These are phyloP conservation scores for Tigriopus japonicus DNA, from an alignment of 1,140 invertebrate species.

Conservation along the genomic window DNA sequence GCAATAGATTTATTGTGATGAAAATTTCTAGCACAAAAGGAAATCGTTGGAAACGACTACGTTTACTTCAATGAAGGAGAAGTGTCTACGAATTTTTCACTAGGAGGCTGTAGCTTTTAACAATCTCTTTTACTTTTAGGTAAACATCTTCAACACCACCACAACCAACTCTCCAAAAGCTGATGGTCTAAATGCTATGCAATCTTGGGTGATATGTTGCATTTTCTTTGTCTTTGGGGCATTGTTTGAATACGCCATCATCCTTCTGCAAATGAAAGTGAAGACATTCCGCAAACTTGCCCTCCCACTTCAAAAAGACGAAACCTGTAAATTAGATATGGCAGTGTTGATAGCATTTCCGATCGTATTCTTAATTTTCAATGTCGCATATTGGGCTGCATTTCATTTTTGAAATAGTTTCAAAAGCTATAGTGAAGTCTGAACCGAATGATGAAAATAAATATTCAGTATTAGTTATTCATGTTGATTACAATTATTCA, in stretches of 20 bases:
- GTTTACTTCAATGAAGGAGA: too few relatives aligned
- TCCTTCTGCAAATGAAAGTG: slow-evolving; percentile 11
- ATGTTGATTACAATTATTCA: too few relatives aligned
- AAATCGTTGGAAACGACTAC: too few relatives aligned
- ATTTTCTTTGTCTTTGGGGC: slow-evolving; percentile 12
- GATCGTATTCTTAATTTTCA: slow-evolving; percentile 9
- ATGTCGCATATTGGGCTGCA: slow-evolving; percentile 9
- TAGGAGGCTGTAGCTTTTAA: too few relatives aligned
- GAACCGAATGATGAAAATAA: too few relatives aligned
- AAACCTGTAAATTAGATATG: slow-evolving; percentile 4
- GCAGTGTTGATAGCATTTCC: slow-evolving; percentile 13
- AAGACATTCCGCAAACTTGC: slow-evolving; percentile 4
- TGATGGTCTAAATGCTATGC: slow-evolving; percentile 7
- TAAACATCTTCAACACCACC: slow-evolving; percentile 11
- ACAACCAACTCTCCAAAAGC: slow-evolving; percentile 10
- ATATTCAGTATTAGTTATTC: too few relatives aligned
- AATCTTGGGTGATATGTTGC: slow-evolving; percentile 12
- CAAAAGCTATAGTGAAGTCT: too few relatives aligned
- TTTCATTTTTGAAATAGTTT: slow-evolving; percentile 4
- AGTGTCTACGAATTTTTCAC: too few relatives aligned
- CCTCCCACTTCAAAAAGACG: slow-evolving; percentile 6
- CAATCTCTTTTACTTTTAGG: neutral
- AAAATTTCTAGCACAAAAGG: too few relatives aligned
- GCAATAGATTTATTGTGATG: too few relatives aligned
- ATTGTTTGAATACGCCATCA: slow-evolving; percentile 6